Evolutionary conservation across 2,113 vertebrate genomes (phyloP), one percentile per base, ranked within the genome.

Genomic region (Elgaria multicarinata): DNA sequence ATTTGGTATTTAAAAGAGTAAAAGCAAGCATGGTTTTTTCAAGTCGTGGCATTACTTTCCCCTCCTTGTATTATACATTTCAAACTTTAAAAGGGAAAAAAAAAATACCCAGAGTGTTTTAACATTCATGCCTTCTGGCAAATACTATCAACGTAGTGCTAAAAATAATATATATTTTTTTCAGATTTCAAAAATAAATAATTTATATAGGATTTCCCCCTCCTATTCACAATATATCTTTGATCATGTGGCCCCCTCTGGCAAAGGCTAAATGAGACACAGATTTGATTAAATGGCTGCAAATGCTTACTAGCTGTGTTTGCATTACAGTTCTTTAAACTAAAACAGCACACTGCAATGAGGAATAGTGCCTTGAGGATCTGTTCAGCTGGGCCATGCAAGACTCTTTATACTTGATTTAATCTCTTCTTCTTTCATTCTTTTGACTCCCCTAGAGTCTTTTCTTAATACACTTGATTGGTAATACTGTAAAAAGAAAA

Each of bases 201-300:
- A 86, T 88, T 95, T 90, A 90, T 90, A 94, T 69, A 89, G 74
- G 82, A 92, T 93, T 94, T 94, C 90, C 20, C n/a, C 46, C 44
- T 88, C 91, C 85, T 87, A 36, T 86, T 90, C 74, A 62, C 86
- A 93, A 76, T 83, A 87, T 42, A 82, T 1, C 81, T 92, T 6
- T 90, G 50, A 81, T 94, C 74, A 90, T 76, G 71, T 53, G 86
- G 58, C 69, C 87, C 83, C 90, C 92, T 53, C 86, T 94, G 85
- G 86, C 82, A 91, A 90, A 93, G 89, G 84, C 89, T 87, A 88
- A 84, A 93, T 82, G 74, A 90, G 74, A 86, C 2, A 3, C 0
- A 85, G 69, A 66, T 89, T 92, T 93, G 84, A 89, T 87, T 87
- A 91, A 93, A 94, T 46, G 80, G 62, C 46, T 94, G 74, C 90